Percentiles rank a stretch among this genome's conserved stretches.
phyloP scores from a whole-genome alignment of 2,113 vertebrate species.

The Ardeotis arabs region DNA sequence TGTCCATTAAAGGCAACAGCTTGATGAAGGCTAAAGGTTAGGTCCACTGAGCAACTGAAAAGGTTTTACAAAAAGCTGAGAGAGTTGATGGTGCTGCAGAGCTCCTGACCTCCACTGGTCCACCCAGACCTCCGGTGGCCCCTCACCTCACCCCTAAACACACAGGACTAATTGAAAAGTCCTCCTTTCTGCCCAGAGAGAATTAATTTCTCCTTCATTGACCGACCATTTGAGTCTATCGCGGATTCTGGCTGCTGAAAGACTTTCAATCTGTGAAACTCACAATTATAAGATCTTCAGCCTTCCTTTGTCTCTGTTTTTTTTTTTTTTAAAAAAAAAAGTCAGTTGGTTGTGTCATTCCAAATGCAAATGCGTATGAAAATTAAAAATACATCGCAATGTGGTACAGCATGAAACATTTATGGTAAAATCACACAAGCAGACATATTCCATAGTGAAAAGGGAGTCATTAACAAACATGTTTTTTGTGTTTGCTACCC shows the following conservation, averaged over 20 bases:
- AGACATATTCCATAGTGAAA: not conserved
- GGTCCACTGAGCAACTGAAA: constrained; percentile 35
- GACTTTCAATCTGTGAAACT: not conserved
- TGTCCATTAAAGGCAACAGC: constrained; percentile 58
- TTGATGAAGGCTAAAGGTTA: constrained; percentile 80
- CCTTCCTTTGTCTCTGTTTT: not conserved
- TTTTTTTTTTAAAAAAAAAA: not conserved
- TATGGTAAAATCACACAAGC: not conserved
- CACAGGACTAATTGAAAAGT: not conserved
- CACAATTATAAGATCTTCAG: not conserved
- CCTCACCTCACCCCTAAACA: not conserved
- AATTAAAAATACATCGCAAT: fast-evolving
- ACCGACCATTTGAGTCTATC: not conserved
- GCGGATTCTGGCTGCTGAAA: not conserved
- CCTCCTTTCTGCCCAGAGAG: not conserved
- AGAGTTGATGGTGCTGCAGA: constrained; percentile 70
- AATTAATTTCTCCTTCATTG: not conserved
- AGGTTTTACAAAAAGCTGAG: constrained; percentile 68
- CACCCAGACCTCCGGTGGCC: constrained; percentile 2
- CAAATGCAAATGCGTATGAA: not conserved
- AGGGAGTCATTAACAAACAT: not conserved
- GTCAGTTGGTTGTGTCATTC: not conserved
- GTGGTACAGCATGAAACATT: not conserved
- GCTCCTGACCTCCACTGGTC: constrained; percentile 55
- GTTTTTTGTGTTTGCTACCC: not conserved